Base-by-base conservation (phyloP, 2,888 invertebrate species). In the Thumatha senex region DNA sequence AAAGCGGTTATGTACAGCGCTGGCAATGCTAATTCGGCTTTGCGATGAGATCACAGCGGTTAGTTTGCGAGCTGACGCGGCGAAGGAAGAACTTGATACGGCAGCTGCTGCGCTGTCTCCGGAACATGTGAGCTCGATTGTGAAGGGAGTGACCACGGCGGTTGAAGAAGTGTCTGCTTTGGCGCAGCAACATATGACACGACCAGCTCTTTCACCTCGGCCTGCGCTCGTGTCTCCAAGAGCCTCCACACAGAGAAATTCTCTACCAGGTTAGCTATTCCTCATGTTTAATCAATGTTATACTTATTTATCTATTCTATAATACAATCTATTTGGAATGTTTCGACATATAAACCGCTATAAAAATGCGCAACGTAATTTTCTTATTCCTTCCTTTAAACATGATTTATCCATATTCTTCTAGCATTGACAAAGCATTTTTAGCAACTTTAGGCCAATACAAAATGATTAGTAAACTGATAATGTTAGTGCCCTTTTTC, bases 31-130 rank as follows among this genome's bases (percentile, higher is more conserved):
- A 65, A 95, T 98, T 69, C 96, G 96, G 71, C 93, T 98, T 61
- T 97, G 98, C 82, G 98, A 98, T 83, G 96, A 97, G 82, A 96
- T 97, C 45, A 93, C 98, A 58, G 95, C 95, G 61, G 94, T 95
- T 40, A 95, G 95, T 67, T 92, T 94, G 72, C 92, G 93, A n/a
- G 93, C 94, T 29, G 93, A 89, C 58, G 82, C 84, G 1, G 81
- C 78, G 12, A 83, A 86, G 44, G 82, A 86, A 54, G 84, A 85
- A 59, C 51, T 83, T 41, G 89, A 88, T 38, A 78, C 82, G 12
- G 78, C 84, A 0, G 74, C 78, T 11, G 78, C 82, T 38, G 89
- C 89, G 1, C 52, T 88, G 53, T 86, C 86, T 0, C 85, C 88
- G 1, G 89, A 88, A 38, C 87, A 86, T 58, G 90, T 89, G 46